A percentile compares a stretch with the other conserved stretches of the same genome.
Evolutionary conservation across 2,797 vertebrate species (phyloP).

Genomic region (Manis crassicaudata): DNA sequence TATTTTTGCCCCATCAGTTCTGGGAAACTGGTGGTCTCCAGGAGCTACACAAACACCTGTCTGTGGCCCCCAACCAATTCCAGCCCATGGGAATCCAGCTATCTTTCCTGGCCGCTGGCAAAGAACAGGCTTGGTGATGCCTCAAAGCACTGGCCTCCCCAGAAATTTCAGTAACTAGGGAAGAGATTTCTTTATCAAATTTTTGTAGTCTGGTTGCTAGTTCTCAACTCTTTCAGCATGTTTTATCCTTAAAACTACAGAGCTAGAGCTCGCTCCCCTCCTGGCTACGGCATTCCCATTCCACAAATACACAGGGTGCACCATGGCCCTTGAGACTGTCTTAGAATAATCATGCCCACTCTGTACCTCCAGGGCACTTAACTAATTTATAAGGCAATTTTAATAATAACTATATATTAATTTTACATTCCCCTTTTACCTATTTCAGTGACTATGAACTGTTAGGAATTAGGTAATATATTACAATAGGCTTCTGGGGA

Average conservation of each 20-base stretch:
- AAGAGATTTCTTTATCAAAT: background rate
- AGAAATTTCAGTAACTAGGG: background rate
- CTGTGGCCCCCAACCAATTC: background rate
- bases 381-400: conserved; percentile 82
- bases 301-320: conserved; percentile 30
- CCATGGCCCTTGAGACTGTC: conserved; percentile 55
- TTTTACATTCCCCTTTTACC: conserved; percentile 77
- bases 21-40: background rate
- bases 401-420: conserved; percentile 83
- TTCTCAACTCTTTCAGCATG: background rate
- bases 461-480: conserved; percentile 79
- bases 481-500: conserved; percentile 80
- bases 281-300: background rate
- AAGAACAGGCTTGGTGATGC: background rate
- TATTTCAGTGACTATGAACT: conserved; percentile 71
- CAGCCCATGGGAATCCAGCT: background rate
- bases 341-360: conserved; percentile 72
- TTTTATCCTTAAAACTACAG: background rate
- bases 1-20: background rate
- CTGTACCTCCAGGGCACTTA: conserved; percentile 71
- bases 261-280: background rate
- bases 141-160: background rate
- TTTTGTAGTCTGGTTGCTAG: background rate
- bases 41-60: background rate
- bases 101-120: rapidly evolving